Conservation (phyloP, 2,797 vertebrate species). For the Erpetoichthys calabaricus region DNA sequence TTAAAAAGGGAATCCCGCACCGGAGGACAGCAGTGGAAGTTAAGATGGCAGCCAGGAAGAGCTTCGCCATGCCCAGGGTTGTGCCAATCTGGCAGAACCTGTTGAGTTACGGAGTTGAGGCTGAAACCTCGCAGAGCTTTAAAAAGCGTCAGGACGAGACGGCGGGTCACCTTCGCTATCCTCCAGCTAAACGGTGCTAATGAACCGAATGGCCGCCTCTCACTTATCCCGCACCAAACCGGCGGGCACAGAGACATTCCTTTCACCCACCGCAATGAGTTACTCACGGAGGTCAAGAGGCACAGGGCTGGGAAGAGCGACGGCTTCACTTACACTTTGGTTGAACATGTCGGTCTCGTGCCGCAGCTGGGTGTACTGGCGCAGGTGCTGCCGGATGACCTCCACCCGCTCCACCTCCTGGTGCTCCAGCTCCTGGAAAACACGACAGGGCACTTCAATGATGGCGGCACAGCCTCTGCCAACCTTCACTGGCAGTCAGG, state of each 20-base stretch:
- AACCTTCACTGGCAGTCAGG: background rate
- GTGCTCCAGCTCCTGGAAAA: slow-evolving; percentile 76
- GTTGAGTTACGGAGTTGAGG: too few species aligned
- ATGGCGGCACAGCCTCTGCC: background rate
- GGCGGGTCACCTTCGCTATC: too few species aligned
- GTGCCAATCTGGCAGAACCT: too few species aligned
- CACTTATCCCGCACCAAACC: too few species aligned
- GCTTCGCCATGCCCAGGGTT: background rate
- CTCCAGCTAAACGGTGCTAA: too few species aligned
- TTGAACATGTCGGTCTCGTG: slow-evolving; percentile 99
- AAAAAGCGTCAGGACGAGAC: too few species aligned
- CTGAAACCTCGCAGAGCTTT: too few species aligned
- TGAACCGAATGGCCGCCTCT: too few species aligned
- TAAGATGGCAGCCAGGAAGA: background rate
- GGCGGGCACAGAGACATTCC: background rate
- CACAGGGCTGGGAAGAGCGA: background rate
- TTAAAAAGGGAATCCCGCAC: too few species aligned
- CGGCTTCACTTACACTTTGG: slow-evolving; percentile 75
- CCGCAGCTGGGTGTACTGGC: slow-evolving; percentile 88
- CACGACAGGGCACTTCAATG: background rate
- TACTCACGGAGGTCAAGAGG: fast-evolving
- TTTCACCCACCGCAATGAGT: background rate
- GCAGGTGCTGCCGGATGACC: slow-evolving; percentile 87
- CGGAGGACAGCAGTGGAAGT: background rate
- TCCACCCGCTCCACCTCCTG: slow-evolving; percentile 90